Percentiles rank a stretch among this genome's conserved stretches.
Evolutionary conservation across 1,140 invertebrate species (phyloP).

Genomic region (Psix sp.): DNA sequence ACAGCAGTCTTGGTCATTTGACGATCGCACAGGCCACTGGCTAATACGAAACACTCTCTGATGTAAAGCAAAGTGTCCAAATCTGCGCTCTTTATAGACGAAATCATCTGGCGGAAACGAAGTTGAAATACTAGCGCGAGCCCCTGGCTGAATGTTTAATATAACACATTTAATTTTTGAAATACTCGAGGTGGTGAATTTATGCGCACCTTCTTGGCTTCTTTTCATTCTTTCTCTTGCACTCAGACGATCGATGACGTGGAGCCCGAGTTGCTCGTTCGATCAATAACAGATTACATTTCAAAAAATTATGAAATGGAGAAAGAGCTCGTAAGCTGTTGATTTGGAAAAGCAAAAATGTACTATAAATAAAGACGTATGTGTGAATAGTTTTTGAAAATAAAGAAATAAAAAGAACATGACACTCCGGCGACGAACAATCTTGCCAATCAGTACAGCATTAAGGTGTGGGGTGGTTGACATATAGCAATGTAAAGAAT

Average conservation of each 20-base stretch:
- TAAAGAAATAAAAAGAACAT: constrained; percentile 3
- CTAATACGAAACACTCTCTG: no score
- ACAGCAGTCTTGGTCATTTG: constrained; percentile 13
- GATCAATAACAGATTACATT: constrained; percentile 55
- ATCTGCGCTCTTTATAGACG: no score
- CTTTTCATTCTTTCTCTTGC: constrained; percentile 53
- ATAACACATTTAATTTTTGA: no score
- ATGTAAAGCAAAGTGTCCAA: no score
- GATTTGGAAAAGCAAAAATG: no score
- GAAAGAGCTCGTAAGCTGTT: no score
- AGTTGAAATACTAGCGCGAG: no score
- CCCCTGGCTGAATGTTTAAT: no score
- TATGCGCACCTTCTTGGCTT: constrained; percentile 45
- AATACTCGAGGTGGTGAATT: constrained; percentile 43
- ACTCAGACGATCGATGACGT: constrained; percentile 56
- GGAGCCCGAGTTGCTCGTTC: constrained; percentile 64
- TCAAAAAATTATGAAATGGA: constrained; percentile 1
- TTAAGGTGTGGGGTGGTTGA: constrained; percentile 60
- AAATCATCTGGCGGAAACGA: no score
- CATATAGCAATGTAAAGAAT: constrained; percentile 66
- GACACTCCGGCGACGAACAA: constrained; percentile 25
- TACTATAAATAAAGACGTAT: no score
- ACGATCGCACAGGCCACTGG: background rate
- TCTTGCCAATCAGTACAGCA: constrained; percentile 46
- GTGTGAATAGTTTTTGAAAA: no score